A percentile compares a stretch with the other conserved stretches of the same genome.
phyloP scores from a whole-genome alignment of 2,888 invertebrate genomes.

The Heteromyza rotundicornis region DNA sequence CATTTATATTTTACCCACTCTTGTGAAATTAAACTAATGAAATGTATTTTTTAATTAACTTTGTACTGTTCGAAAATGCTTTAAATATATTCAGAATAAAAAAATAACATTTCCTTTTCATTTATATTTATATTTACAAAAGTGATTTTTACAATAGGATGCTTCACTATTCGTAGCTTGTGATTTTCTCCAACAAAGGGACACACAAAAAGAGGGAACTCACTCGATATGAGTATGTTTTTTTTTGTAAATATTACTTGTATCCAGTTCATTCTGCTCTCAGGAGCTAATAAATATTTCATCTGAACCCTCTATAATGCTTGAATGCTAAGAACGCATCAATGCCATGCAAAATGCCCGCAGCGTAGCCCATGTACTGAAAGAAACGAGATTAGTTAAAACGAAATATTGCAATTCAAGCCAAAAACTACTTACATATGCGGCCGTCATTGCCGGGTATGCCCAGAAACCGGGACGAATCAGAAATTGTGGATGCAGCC shows the following conservation, averaged over 20 bases:
- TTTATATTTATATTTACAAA: constrained; percentile 13
- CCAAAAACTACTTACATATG: constrained; percentile 73
- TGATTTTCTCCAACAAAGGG: too few species aligned
- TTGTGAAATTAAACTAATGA: too few species aligned
- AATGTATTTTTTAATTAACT: too few species aligned
- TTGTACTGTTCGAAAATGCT: constrained; percentile 32
- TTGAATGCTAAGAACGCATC: constrained; percentile 80
- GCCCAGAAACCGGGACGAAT: constrained; percentile 77
- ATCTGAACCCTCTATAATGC: constrained; percentile 71
- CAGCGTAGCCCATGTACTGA: constrained; percentile 79
- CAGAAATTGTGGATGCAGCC: constrained; percentile 77
- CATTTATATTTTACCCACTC: too few species aligned
- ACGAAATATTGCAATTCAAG: neutral
- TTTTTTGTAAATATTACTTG: too few species aligned
- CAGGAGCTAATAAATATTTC: constrained; percentile 21
- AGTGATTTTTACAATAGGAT: too few species aligned
- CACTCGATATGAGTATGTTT: too few species aligned
- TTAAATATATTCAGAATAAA: constrained; percentile 22
- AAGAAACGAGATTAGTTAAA: constrained; percentile 52
- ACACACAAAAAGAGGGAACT: too few species aligned
- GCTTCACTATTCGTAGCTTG: too few species aligned
- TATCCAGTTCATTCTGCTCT: neutral
- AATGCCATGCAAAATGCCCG: constrained; percentile 77
- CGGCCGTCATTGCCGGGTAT: constrained; percentile 88
- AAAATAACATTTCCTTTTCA: neutral